Conservation (phyloP, 2,113 vertebrate genomes). For the Osmerus mordax region DNA sequence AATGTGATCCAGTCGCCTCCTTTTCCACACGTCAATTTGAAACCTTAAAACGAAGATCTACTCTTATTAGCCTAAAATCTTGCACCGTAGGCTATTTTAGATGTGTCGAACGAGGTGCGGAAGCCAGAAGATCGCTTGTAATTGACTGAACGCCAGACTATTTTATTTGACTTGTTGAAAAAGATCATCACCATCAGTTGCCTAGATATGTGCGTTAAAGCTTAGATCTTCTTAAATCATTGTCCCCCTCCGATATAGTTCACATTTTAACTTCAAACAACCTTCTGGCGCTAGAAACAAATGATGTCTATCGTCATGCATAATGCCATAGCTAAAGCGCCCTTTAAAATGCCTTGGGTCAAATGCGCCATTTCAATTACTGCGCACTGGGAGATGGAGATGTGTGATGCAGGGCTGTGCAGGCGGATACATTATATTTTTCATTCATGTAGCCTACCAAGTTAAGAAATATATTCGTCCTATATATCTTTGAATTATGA, state of each 20-base stretch:
- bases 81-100: slow-evolving; percentile 41
- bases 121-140: too few species aligned
- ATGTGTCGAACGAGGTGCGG: slow-evolving; percentile 31
- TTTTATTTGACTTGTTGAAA: too few species aligned
- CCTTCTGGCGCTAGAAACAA: slow-evolving; percentile 70
- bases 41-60: slow-evolving; percentile 14
- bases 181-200: slow-evolving; percentile 50
- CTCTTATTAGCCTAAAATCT: slow-evolving; percentile 56
- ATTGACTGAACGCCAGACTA: too few species aligned
- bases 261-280: slow-evolving; percentile 66
- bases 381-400: slow-evolving; percentile 69
- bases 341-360: slow-evolving; percentile 67
- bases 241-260: slow-evolving; percentile 53
- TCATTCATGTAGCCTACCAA: slow-evolving; percentile 1
- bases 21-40: slow-evolving; percentile 16
- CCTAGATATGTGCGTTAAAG: slow-evolving; percentile 36
- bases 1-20: slow-evolving; percentile 55
- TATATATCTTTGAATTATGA: neutral
- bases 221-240: slow-evolving; percentile 32
- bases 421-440: slow-evolving; percentile 22
- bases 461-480: neutral
- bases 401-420: slow-evolving; percentile 49
- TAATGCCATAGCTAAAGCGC: slow-evolving; percentile 67
- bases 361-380: slow-evolving; percentile 83
- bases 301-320: slow-evolving; percentile 79